Evolutionary conservation across 2,888 invertebrate genomes (phyloP).

Genomic region (Drosophila ustulata): DNA sequence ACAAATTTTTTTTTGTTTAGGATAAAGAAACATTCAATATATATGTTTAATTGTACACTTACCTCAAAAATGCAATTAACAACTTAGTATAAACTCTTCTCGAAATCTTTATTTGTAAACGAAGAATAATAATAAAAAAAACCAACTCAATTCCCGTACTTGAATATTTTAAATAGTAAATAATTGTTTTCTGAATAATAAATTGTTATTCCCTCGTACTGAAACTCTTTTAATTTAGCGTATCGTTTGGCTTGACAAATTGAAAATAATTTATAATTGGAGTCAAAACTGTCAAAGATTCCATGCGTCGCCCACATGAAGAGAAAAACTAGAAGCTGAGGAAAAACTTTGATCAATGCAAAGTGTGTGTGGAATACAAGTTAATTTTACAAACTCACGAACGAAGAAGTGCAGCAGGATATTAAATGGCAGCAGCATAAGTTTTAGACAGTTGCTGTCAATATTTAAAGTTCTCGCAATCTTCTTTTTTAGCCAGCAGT

Average conservation of each 20-base stretch:
- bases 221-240: not conserved
- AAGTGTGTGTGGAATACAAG: slow-evolving; percentile 35
- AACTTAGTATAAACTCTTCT: too few relatives aligned
- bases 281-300: slow-evolving; percentile 56
- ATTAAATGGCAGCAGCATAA: slow-evolving; percentile 35
- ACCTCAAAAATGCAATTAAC: too few relatives aligned
- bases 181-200: too few relatives aligned
- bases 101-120: too few relatives aligned
- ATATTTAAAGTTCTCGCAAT: slow-evolving; percentile 47
- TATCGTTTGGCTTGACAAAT: slow-evolving; percentile 26
- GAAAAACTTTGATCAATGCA: slow-evolving; percentile 40
- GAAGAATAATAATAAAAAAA: too few relatives aligned
- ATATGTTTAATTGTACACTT: too few relatives aligned
- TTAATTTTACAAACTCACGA: slow-evolving; percentile 12
- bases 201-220: too few relatives aligned
- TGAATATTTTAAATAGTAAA: too few relatives aligned
- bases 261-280: slow-evolving; percentile 49
- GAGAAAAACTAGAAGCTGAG: not conserved
- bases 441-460: slow-evolving; percentile 63
- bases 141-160: too few relatives aligned
- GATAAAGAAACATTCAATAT: too few relatives aligned
- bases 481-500: not conserved
- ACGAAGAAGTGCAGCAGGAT: slow-evolving; percentile 17
- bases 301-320: slow-evolving; percentile 1
- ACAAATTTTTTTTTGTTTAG: too few relatives aligned